Base-by-base conservation (phyloP, 2,113 vertebrate genomes). In the Melanostigma gelatinosum region DNA sequence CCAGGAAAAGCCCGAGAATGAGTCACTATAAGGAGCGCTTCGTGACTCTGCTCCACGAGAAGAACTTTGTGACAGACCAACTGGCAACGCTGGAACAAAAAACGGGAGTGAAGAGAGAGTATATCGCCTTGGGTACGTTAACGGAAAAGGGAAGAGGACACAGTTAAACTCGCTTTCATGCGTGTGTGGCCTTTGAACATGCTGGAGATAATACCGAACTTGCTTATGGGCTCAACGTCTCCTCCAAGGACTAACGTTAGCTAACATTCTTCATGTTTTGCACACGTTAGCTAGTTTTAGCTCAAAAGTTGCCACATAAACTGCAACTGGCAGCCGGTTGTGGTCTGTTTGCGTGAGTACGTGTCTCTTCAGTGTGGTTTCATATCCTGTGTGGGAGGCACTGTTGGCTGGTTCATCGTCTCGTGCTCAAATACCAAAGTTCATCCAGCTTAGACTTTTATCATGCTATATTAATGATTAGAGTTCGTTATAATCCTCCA, bases 41-140 rank as follows among this genome's bases (percentile, higher is more conserved):
- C 79, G 93, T 95, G 69, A 82, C 89, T 8, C 75, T 96, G 86
- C 94, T 98, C 75, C 87, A 95, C 1, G 94, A 96, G 52, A 96
- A 95, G 76, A 97, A 97, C 75, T 79, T 95, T 1, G 66, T 94
- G 76, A 96, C 95, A 0, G 94, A 96, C 6, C 89, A 93, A 74
- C 77, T 99, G 89, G 89, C 84, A 0, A 90, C 74, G 1, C 73
- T 97, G 85, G 97, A 98, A 66, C 72, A 92, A 44, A 95, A 89
- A 77, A 97, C 95, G 18, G 97, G 97, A 20, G 64, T 97, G 44
- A 92, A 91, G 84, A 95, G 95, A 85, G 90, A 95, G 54, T 96
- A 95, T 62, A 87, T 98, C 87, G 93, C 93, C 8, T 50, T 94
- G 85, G 97, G 97, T 98, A 91, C 69, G 95, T 89, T 16, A 48